Base-by-base conservation (phyloP, 2,797 vertebrate species). In the Cynodonichthys magdalenae region DNA sequence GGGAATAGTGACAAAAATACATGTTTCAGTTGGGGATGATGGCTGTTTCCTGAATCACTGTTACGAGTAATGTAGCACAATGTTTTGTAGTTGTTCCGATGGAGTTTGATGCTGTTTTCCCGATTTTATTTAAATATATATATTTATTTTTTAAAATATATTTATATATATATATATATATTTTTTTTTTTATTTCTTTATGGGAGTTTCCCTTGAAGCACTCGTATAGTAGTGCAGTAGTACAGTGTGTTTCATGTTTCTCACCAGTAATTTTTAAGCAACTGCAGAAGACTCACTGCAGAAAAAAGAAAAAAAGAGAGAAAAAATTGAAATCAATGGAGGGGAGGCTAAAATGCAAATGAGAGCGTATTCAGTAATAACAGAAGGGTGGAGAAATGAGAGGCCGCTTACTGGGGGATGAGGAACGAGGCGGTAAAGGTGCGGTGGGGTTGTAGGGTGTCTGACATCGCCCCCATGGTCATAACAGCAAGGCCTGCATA, bases 401-500 rank as follows among this genome's bases (percentile, higher is more conserved):
- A 9, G 15, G 45, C 34, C 27, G 49, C 58, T 42, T 60, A 27
- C 54, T 41, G 28, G 47, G 54, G 54, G 48, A 58, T 29, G 47
- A 66, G 54, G 41, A 44, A 55, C 51, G 4, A 41, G 58, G 17
- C 29, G 45, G 51, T 46, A 31, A 62, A 17, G 61, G 53, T 45
- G 46, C 27, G 61, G 49, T 48, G 58, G 74, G 46, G 60, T 39
- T 52, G 51, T 51, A 41, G 66, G 75, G 71, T 65, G 80, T 85
- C 79, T 89, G 88, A 90, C 86, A 89, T 84, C 64, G 58, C 72
- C 66, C 74, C 84, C 74, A 77, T 58, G 71, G 79, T 90, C 84
- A 81, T 75, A 90, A 88, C 83, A 84, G 81, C 87, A 83, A 90
- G 89, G 87, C 84, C 81, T 89, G 82, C 88, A 87, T 86, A 80